These are phyloP conservation scores for Rhinichthys klamathensis DNA, from an alignment of 2,113 vertebrate genomes.

Conservation along the genomic window DNA sequence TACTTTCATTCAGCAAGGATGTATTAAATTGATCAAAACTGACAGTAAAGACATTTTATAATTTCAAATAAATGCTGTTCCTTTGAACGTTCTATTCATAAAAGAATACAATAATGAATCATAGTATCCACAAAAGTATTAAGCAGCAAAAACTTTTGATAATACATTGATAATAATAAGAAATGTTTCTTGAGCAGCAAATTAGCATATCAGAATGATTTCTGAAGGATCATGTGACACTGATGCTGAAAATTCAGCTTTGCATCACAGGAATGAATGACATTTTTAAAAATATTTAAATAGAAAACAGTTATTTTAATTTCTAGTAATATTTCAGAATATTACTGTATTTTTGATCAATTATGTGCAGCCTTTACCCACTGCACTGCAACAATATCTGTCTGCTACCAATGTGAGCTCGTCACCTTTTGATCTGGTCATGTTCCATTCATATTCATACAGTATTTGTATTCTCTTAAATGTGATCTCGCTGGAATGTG, in stretches of 20 bases:
- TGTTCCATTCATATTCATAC: neutral
- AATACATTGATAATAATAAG: neutral
- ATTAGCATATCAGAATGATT: neutral
- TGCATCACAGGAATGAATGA: neutral
- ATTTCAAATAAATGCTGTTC: too few species aligned
- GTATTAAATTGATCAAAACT: too few species aligned
- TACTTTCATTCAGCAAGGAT: too few species aligned
- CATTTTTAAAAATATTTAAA: neutral
- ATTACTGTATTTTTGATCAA: neutral
- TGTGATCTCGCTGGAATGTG: conserved; percentile 10
- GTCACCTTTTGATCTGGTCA: neutral
- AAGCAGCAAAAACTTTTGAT: too few species aligned
- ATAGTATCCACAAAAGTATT: too few species aligned
- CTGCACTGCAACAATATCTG: neutral
- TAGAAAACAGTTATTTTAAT: neutral
- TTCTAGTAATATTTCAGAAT: neutral
- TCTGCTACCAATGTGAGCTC: neutral
- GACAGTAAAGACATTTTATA: too few species aligned
- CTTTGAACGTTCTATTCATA: too few species aligned
- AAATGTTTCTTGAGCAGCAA: neutral
- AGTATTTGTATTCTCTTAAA: neutral
- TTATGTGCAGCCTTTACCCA: neutral
- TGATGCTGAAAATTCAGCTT: neutral
- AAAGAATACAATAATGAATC: too few species aligned
- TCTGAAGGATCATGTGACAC: neutral